A percentile compares a stretch with the other conserved stretches of the same genome.
Evolutionary conservation across 2,797 vertebrate species (phyloP).

Genomic region (Melanotaenia trifasciata): DNA sequence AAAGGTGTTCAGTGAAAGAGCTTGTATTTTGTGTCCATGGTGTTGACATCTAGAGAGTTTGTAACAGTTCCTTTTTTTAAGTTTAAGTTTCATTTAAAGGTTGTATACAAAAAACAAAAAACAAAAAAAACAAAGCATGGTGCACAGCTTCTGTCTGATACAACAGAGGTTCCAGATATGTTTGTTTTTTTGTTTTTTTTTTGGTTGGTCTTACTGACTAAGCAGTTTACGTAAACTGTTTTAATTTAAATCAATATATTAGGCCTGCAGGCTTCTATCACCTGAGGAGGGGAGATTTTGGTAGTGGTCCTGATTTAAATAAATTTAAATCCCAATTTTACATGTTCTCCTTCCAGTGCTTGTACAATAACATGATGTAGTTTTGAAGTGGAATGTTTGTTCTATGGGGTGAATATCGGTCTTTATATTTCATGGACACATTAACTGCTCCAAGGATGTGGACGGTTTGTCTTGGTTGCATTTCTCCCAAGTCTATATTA

Average conservation of each 20-base stretch:
- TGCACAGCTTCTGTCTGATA: neutral
- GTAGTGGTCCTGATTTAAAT: too few relatives aligned
- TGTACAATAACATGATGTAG: too few relatives aligned
- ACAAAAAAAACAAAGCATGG: too few relatives aligned
- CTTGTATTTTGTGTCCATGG: neutral
- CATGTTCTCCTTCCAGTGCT: too few relatives aligned
- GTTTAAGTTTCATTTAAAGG: neutral
- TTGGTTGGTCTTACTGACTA: neutral
- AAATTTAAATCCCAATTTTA: too few relatives aligned
- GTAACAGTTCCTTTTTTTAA: neutral
- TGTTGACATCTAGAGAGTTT: neutral
- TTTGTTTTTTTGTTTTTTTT: too few relatives aligned
- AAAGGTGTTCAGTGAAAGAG: conserved; percentile 58
- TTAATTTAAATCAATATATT: too few relatives aligned
- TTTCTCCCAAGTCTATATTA: neutral
- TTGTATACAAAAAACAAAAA: neutral
- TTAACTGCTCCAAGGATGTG: neutral
- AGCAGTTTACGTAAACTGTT: too few relatives aligned
- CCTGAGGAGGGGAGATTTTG: too few relatives aligned
- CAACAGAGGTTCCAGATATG: neutral
- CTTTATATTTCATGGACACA: neutral
- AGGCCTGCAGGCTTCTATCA: too few relatives aligned
- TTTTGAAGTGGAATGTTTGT: too few relatives aligned
- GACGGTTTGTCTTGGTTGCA: neutral
- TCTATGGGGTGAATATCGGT: neutral